Evolutionary conservation across 2,888 invertebrate species (phyloP), one percentile per base, ranked within the genome.

Genomic region (Aelia acuminata): DNA sequence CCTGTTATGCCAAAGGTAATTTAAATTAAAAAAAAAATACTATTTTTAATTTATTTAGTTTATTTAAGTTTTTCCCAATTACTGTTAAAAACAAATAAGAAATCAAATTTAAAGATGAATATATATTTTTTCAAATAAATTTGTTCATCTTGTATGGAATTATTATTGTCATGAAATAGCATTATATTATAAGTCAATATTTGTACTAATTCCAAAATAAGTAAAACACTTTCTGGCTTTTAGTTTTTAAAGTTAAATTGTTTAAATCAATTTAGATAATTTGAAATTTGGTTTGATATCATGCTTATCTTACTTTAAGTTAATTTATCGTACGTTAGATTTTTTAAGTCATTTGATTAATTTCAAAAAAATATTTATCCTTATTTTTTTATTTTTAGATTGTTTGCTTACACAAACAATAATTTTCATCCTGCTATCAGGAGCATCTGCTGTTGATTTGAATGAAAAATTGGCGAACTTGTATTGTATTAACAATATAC

Each of bases 331-430:
- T 85, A 39, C 8, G 22, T 22, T 2, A n/a, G 22, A 1, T 50
- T 22, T 22, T 50, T 50, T 50, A 22, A 50, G 18, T 50, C 50
- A 22, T 20, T 50, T 50, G 50, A 4, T 22, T 50, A 50, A 3
- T 22, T 50, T 5, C 18, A 57, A 57, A 57, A 57, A 11, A 26
- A 4, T 63, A 7, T 26, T 11, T 15, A 8, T 70, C 22, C 0
- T 15, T 48, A 48, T 48, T 10, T 43, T 43, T 48, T 50, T 80
- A 50, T 47, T 84, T 88, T 88, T 35, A 88, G 88, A 84, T 63
- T 88, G 88, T 63, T 31, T 88, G 20, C 75, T 88, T 10, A 88
- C 85, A 48, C 88, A 88, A 85, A 50, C 88, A 3, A 88, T 88
- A 10, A 70, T 85, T 49, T 88, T 53, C 49, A n/a, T 88, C 20